phyloP scores from a whole-genome alignment of 2,888 invertebrate species.

The Agriopis leucophaearia region DNA sequence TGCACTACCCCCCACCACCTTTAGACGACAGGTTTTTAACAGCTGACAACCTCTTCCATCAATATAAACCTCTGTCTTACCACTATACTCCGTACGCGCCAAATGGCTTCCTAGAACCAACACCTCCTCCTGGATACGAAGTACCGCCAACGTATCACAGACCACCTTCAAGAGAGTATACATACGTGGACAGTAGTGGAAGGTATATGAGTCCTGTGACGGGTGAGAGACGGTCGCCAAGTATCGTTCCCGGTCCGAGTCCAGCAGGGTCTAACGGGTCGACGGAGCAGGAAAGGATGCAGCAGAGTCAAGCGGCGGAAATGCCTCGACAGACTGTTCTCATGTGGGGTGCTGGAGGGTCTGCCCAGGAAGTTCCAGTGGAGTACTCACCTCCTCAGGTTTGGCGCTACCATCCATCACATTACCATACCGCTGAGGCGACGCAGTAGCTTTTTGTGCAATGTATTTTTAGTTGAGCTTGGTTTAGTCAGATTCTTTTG shows the following conservation, averaged over 20 bases:
- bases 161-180: constrained; percentile 85
- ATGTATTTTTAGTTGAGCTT: constrained; percentile 50
- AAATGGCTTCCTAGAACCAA: constrained; percentile 94
- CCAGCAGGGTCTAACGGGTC: constrained; percentile 80
- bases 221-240: constrained; percentile 88
- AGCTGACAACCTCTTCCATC: constrained; percentile 95
- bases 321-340: constrained; percentile 95
- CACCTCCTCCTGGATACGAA: constrained; percentile 86
- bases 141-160: constrained; percentile 89
- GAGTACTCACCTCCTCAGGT: constrained; percentile 84
- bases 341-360: constrained; percentile 93
- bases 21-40: constrained; percentile 90
- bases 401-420: constrained; percentile 83
- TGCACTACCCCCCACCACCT: constrained; percentile 89
- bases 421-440: constrained; percentile 84
- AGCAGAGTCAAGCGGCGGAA: constrained; percentile 80
- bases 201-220: constrained; percentile 88
- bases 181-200: constrained; percentile 86
- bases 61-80: constrained; percentile 95
- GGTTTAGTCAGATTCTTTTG: constrained; percentile 24
- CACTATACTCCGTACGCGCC: constrained; percentile 91
- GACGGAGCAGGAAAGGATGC: constrained; percentile 75
- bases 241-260: constrained; percentile 83
- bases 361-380: constrained; percentile 78
- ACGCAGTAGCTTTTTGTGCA: constrained; percentile 76